Percentiles rank a stretch among this genome's conserved stretches.
phyloP scores from a whole-genome alignment of 2,888 invertebrate species.

The Amiota communis region DNA sequence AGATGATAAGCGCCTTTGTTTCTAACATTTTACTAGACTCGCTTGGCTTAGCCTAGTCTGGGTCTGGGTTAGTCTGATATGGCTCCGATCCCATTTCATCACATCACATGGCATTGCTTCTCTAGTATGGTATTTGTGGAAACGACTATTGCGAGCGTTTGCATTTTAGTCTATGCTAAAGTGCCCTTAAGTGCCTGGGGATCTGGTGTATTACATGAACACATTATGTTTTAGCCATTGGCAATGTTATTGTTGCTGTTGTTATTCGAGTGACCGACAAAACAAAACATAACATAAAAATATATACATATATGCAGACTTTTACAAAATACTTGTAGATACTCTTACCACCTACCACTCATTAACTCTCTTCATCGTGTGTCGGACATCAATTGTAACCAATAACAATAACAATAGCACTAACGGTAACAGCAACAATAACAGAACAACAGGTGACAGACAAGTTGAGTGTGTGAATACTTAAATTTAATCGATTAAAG shows the following conservation, averaged over 20 bases:
- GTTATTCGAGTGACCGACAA: slow-evolving; percentile 32
- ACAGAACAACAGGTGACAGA: slow-evolving; percentile 35
- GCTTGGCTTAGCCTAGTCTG: too few species aligned
- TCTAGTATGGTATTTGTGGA: slow-evolving; percentile 32
- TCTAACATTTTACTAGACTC: too few species aligned
- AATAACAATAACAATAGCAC: slow-evolving; percentile 1
- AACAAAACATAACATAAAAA: neutral
- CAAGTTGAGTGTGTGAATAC: slow-evolving; percentile 49
- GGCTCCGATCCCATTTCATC: too few species aligned
- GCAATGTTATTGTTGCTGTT: slow-evolving; percentile 19
- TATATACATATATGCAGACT: too few species aligned
- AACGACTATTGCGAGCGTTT: slow-evolving; percentile 24
- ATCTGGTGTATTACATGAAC: slow-evolving; percentile 49
- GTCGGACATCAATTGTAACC: slow-evolving; percentile 8
- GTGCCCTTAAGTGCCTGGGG: slow-evolving; percentile 64
- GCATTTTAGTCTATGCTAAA: slow-evolving; percentile 54
- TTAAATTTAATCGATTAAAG: slow-evolving; percentile 57
- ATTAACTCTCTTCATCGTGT: neutral
- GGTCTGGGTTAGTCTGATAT: too few species aligned
- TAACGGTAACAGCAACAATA: neutral
- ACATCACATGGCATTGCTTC: too few species aligned
- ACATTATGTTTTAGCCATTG: slow-evolving; percentile 40
- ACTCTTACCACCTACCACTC: too few species aligned
- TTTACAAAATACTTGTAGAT: neutral
- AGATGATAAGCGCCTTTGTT: too few species aligned